phyloP scores from a whole-genome alignment of 2,113 vertebrate genomes.

The Scomber japonicus region DNA sequence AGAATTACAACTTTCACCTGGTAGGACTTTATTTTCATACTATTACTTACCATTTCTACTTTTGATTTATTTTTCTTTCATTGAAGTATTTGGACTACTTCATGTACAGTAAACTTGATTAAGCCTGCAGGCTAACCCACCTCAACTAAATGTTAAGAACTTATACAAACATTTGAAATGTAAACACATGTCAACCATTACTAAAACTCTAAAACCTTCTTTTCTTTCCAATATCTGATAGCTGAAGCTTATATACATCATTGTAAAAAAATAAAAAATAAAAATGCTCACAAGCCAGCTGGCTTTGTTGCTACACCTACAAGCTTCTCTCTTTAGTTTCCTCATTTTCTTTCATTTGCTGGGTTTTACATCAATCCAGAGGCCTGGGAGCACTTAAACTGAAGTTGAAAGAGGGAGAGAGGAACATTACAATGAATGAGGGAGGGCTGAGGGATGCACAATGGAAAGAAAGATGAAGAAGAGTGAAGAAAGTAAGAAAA shows the following conservation, averaged over 20 bases:
- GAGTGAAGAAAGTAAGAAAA: conserved; percentile 38
- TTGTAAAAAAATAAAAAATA: conserved; percentile 6
- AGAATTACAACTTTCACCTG: conserved; percentile 15
- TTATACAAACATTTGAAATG: conserved; percentile 39
- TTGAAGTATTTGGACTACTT: conserved; percentile 18
- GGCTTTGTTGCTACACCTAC: conserved; percentile 11
- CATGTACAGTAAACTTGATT: conserved; percentile 32
- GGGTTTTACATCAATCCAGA: conserved; percentile 26
- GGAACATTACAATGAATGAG: conserved; percentile 7
- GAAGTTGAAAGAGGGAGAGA: conserved; percentile 32
- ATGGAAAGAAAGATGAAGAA: conserved; percentile 36
- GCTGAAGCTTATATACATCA: conserved; percentile 8
- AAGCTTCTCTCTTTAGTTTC: conserved; percentile 32
- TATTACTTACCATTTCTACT: conserved; percentile 9
- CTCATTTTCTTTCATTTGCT: conserved; percentile 30
- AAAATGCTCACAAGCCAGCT: conserved; percentile 32
- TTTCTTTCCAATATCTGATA: conserved; percentile 12
- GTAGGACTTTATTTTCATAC: background rate
- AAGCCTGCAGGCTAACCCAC: conserved; percentile 19
- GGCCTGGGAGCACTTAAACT: conserved; percentile 56
- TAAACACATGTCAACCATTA: conserved; percentile 57
- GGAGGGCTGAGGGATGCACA: conserved; percentile 28
- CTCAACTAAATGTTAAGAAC: background rate
- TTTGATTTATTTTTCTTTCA: conserved; percentile 4
- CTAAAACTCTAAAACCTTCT: conserved; percentile 23